These are phyloP conservation scores for Montifringilla adamsi DNA, from an alignment of 2,113 vertebrate genomes.

Conservation along the genomic window DNA sequence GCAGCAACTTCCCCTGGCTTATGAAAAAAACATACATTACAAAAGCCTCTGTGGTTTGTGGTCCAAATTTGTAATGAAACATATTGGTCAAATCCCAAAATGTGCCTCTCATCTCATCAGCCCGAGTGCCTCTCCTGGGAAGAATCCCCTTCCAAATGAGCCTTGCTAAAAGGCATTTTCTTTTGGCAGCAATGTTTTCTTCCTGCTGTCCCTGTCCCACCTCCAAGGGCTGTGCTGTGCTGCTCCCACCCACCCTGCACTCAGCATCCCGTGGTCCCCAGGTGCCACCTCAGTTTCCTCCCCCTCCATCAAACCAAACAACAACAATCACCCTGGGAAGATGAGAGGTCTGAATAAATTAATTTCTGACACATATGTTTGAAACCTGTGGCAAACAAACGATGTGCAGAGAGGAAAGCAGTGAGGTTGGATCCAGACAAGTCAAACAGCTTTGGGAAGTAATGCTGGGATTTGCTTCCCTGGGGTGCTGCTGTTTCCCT, in stretches of 20 bases:
- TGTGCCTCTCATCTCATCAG: not conserved
- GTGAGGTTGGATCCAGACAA: not conserved
- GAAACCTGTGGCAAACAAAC: not conserved
- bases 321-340: not conserved
- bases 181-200: not conserved
- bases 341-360: not conserved
- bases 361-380: not conserved
- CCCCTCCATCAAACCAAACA: not conserved
- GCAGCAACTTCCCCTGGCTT: not conserved
- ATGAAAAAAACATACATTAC: not conserved
- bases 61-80: slow-evolving; percentile 13
- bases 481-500: not conserved
- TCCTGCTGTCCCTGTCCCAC: not conserved
- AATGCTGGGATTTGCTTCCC: slow-evolving; percentile 15
- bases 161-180: not conserved
- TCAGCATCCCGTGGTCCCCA: rapidly evolving
- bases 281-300: not conserved
- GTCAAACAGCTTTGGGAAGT: slow-evolving; percentile 12
- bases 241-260: not conserved
- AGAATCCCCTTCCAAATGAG: not conserved
- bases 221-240: not conserved
- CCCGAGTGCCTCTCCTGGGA: not conserved
- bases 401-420: not conserved
- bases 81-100: slow-evolving; percentile 31
- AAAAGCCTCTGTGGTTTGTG: not conserved